Conservation (phyloP, 2,113 vertebrate species). For the Bubalus kerabau region DNA sequence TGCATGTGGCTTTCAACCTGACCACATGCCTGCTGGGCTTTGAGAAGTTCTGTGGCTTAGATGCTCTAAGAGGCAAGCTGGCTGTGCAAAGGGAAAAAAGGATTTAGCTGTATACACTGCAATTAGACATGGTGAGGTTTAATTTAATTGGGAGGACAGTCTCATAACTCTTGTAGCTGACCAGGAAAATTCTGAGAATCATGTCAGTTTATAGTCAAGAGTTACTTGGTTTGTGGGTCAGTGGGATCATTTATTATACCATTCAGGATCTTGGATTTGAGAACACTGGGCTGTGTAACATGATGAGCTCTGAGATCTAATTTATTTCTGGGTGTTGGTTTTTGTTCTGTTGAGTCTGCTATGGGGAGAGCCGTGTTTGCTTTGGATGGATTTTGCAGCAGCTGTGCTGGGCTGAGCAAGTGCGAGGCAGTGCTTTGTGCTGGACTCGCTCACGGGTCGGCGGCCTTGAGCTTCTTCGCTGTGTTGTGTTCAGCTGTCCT, state of each 20-base stretch:
- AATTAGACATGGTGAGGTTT: constrained; percentile 46
- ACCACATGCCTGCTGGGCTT: background rate
- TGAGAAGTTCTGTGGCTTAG: background rate
- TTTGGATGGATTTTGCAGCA: constrained; percentile 47
- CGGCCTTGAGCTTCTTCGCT: background rate
- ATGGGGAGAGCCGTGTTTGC: constrained; percentile 30
- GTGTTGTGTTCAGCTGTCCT: background rate
- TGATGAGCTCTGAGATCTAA: constrained; percentile 3
- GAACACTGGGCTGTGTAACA: constrained; percentile 46
- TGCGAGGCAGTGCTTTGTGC: background rate
- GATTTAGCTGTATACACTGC: background rate
- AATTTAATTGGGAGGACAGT: constrained; percentile 5
- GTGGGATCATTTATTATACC: constrained; percentile 46
- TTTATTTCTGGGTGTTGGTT: constrained; percentile 68
- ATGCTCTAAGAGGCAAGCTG: background rate
- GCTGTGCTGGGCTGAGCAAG: constrained; percentile 23
- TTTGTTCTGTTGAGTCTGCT: constrained; percentile 69
- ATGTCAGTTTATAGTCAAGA: background rate
- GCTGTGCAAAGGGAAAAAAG: background rate
- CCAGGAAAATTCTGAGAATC: constrained; percentile 56
- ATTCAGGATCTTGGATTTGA: constrained; percentile 33
- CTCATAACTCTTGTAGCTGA: constrained; percentile 30
- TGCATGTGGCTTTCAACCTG: background rate
- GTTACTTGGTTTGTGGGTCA: constrained; percentile 25
- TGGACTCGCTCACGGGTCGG: fast-evolving